These are phyloP conservation scores for Uropetala carovei DNA, from an alignment of 2,888 invertebrate species.

Conservation along the genomic window DNA sequence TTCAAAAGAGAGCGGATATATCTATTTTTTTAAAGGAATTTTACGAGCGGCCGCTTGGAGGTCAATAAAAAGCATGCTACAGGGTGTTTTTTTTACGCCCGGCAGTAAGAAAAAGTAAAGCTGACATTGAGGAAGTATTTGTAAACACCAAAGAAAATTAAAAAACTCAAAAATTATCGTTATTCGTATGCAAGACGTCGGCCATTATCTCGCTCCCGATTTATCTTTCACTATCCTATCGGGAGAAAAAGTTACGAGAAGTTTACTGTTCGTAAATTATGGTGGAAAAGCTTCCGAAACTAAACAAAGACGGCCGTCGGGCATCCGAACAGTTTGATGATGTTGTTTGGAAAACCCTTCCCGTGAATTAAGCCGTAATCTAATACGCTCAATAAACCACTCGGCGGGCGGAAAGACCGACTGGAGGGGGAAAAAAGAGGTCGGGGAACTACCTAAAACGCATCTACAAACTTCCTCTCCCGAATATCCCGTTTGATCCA, in stretches of 20 bases:
- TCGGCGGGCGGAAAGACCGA: background rate
- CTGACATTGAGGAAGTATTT: background rate
- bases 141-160: background rate
- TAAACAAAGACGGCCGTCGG: background rate
- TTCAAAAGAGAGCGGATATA: too few relatives aligned
- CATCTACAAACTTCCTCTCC: background rate
- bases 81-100: too few relatives aligned
- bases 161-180: background rate
- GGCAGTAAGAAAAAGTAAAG: too few relatives aligned
- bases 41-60: too few relatives aligned
- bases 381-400: background rate
- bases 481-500: background rate
- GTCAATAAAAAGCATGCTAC: too few relatives aligned
- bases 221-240: background rate
- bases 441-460: background rate
- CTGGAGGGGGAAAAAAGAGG: background rate
- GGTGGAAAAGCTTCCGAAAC: background rate
- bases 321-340: background rate
- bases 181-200: background rate
- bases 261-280: background rate
- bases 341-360: background rate
- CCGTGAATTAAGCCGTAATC: background rate
- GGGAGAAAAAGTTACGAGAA: background rate
- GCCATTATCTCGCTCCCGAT: background rate
- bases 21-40: too few relatives aligned